phyloP scores from a whole-genome alignment of 1,140 invertebrate genomes.

The Aphelinus atriplicis region DNA sequence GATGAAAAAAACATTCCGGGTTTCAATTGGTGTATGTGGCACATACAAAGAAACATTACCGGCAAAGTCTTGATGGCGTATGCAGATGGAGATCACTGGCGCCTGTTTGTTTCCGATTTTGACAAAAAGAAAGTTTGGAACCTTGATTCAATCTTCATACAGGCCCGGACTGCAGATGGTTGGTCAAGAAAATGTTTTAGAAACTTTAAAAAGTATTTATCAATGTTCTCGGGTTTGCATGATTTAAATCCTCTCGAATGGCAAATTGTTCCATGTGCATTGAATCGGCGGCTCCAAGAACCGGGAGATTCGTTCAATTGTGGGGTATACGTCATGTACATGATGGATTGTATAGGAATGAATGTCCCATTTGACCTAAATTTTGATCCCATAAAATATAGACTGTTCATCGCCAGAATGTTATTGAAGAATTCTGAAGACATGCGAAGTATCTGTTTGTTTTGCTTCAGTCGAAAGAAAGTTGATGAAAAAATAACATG shows the following conservation, averaged over 20 bases:
- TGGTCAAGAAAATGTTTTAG: background rate
- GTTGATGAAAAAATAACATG: too few species aligned
- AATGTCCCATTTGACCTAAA: background rate
- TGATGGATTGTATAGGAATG: conserved; percentile 2
- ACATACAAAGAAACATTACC: background rate
- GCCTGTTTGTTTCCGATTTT: background rate
- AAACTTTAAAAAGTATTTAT: background rate
- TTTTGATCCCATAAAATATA: background rate
- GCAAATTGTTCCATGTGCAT: background rate
- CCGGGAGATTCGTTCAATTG: background rate
- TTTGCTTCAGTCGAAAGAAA: too few species aligned
- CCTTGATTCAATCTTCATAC: background rate
- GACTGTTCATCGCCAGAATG: background rate
- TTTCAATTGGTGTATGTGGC: background rate
- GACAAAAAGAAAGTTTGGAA: background rate
- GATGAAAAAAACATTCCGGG: background rate
- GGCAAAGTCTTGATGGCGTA: background rate
- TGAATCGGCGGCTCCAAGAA: background rate
- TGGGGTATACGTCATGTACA: background rate
- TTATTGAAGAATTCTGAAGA: background rate
- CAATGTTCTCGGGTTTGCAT: background rate
- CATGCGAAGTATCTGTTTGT: too few species aligned
- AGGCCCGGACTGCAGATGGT: background rate
- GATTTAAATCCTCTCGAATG: background rate
- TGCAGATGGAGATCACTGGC: background rate